A percentile compares a stretch with the other conserved stretches of the same genome.
These are phyloP conservation scores for Myanophis thanlyinensis DNA, from an alignment of 2,113 vertebrate species.

Conservation along the genomic window DNA sequence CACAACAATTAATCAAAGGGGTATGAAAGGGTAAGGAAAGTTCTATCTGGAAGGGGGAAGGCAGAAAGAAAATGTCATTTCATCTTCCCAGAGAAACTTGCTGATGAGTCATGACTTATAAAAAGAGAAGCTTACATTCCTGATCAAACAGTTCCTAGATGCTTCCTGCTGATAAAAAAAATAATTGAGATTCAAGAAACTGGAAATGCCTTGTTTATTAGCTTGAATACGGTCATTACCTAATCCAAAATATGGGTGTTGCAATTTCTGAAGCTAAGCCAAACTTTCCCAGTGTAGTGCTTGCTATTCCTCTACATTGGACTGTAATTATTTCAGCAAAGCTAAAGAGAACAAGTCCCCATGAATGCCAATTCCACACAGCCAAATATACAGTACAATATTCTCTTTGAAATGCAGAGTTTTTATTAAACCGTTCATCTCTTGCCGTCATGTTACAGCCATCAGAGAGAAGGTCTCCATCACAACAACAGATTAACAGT, in stretches of 20 bases:
- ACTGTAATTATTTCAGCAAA: neutral
- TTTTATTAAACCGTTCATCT: neutral
- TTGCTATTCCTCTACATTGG: neutral
- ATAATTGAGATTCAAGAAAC: conserved; percentile 4
- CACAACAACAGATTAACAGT: neutral
- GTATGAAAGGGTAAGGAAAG: neutral
- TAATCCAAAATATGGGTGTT: conserved; percentile 3
- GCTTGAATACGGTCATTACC: neutral
- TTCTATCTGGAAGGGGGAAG: neutral
- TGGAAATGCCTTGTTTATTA: neutral
- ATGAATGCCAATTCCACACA: neutral
- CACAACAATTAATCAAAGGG: neutral
- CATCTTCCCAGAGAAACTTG: conserved; percentile 10
- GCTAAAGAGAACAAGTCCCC: neutral
- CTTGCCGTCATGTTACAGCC: neutral
- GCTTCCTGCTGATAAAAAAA: conserved; percentile 27
- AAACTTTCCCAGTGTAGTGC: neutral
- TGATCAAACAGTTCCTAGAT: neutral
- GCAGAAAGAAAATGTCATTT: neutral
- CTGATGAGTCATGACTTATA: conserved; percentile 7
- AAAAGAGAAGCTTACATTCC: conserved; percentile 16
- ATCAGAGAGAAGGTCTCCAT: neutral
- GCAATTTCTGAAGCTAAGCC: neutral
- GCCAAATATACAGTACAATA: fast-evolving
- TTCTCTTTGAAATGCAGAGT: neutral